A percentile compares a stretch with the other conserved stretches of the same genome.
These are phyloP conservation scores for Rhogogaster chlorosoma DNA, from an alignment of 2,888 invertebrate species.

Conservation along the genomic window DNA sequence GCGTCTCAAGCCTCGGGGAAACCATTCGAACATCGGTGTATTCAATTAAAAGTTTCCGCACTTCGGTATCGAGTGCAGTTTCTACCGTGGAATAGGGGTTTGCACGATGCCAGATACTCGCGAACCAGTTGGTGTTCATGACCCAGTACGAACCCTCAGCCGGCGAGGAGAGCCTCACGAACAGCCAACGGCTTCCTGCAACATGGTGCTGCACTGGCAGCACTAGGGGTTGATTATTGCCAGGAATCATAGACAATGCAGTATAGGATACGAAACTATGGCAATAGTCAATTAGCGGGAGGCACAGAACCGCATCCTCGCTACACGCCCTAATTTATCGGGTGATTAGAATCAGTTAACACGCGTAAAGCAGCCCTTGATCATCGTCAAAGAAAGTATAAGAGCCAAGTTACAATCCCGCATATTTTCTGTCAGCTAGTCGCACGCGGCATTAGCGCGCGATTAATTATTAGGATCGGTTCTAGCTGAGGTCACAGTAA, in stretches of 20 bases:
- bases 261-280: neutral
- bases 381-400: too few relatives aligned
- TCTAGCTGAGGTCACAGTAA: neutral
- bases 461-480: neutral
- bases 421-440: neutral
- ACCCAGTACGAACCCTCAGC: neutral
- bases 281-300: neutral
- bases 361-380: neutral
- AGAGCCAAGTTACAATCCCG: too few relatives aligned
- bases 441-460: neutral
- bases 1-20: conserved; percentile 39
- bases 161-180: neutral
- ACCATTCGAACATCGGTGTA: conserved; percentile 34
- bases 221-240: neutral
- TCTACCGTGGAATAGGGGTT: neutral
- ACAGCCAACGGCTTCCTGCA: neutral
- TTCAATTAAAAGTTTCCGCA: conserved; percentile 47
- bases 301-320: neutral
- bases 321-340: neutral
- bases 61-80: conserved; percentile 21
- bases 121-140: neutral
- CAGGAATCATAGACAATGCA: neutral
- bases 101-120: neutral
- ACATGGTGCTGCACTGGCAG: neutral
- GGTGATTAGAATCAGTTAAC: neutral